Evolutionary conservation across 2,113 vertebrate species (phyloP).

Genomic region (Microcebus tavaratra): DNA sequence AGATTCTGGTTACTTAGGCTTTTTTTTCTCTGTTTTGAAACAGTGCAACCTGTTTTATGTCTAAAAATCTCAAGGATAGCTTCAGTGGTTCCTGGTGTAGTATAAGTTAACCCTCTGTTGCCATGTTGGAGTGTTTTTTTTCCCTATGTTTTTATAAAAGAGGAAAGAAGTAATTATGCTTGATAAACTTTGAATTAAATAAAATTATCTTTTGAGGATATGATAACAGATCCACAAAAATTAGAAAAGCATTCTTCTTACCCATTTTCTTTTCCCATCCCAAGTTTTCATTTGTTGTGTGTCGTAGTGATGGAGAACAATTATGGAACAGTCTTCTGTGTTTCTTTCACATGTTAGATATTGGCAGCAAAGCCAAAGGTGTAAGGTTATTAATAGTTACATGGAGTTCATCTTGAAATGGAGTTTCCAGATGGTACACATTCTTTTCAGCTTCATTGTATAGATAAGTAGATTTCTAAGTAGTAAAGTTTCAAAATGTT

Average conservation of each 20-base stretch:
- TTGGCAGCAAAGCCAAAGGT: neutral
- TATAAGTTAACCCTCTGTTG: neutral
- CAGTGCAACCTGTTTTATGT: neutral
- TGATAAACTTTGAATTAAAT: neutral
- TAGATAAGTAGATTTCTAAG: neutral
- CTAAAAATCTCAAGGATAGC: neutral
- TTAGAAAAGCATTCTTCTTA: neutral
- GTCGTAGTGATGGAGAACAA: neutral
- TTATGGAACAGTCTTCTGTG: neutral
- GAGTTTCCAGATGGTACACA: neutral
- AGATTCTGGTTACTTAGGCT: neutral
- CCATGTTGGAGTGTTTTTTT: neutral
- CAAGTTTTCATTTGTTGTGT: neutral
- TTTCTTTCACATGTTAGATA: rapidly evolving
- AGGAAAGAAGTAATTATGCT: neutral
- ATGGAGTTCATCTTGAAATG: neutral
- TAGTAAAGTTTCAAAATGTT: neutral
- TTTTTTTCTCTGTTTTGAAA: neutral
- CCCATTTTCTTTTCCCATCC: neutral
- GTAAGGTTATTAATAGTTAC: neutral
- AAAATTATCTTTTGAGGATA: neutral
- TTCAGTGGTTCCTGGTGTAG: neutral
- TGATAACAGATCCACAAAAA: neutral
- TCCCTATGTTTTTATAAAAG: neutral
- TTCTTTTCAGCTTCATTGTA: neutral